Evolutionary conservation across 2,113 vertebrate species (phyloP), one percentile per base, ranked within the genome.

Genomic region (Cephalopholis sonnerati): DNA sequence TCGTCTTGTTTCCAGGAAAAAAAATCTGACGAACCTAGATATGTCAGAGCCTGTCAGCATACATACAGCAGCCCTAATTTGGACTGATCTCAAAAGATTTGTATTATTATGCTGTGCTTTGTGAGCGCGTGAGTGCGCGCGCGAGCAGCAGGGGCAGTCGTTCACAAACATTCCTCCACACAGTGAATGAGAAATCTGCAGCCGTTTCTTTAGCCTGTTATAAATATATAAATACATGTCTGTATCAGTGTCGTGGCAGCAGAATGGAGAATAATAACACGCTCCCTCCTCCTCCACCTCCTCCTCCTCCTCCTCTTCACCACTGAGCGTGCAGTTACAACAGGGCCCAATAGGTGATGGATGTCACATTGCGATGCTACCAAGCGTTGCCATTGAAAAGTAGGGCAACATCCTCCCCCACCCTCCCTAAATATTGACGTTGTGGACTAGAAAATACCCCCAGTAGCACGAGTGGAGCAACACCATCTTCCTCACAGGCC

Each of bases 331-430:
- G 91, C 87, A 83, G 87, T 64, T 83, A 83, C 82, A 84, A 77
- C 83, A 71, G 59, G 74, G 87, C 86, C 89, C 86, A 71, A 82
- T 85, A 86, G 92, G 83, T 93, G 92, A 93, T 92, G 92, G 93
- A 91, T 93, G 92, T 90, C 88, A 94, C 93, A 94, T 93, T 92
- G 93, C 91, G 88, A 94, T 93, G 91, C 93, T 90, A 87, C 78
- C 81, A 62, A 87, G 88, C 86, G 79, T 74, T 81, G 78, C 90
- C 78, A 87, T 68, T 87, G 87, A 90, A 92, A 94, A 94, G 90
- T 94, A 93, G 93, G 93, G 80, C 93, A 93, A 79, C 87, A 84
- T 87, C 87, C 89, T 77, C 84, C 85, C 88, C 83, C 90, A 81
- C 81, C 83, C 85, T 62, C 57, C 74, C 81, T 66, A 85, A 88